Evolutionary conservation across 2,797 vertebrate genomes (phyloP), one percentile per base, ranked within the genome.

Genomic region (Catharus ustulatus): DNA sequence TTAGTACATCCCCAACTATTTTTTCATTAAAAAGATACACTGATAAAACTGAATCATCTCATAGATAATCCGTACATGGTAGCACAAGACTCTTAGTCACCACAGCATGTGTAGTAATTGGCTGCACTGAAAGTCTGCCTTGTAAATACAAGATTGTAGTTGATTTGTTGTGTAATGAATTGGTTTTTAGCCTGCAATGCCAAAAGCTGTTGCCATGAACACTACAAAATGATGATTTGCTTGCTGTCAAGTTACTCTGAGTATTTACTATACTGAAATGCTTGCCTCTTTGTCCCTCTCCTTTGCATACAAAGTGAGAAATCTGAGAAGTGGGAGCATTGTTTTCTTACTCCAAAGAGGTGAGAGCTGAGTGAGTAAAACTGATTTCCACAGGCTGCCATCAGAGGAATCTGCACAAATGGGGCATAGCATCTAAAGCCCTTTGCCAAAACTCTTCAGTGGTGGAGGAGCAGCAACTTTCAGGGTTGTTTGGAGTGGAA

Each of bases 141-240:
- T 88, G 73, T 59, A 90, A 91, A 67, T 77, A 83, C 38, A 29
- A 54, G 36, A 13, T 71, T 0, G 0, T 80, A 29, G 42, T 75
- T 95, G 78, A 71, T 89, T 91, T 91, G 57, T 75, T 74, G 79
- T 49, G 68, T 84, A 75, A 84, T 67, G 38, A 90, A 57, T 78
- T 55, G 40, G 23, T 89, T 92, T 69, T 83, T 88, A 23, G 61
- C 36, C 78, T 36, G 14, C 3, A 15, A 78, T 72, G 64, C 82
- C 82, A 75, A 34, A 95, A 90, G 76, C 81, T 81, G 77, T 91
- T 88, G 57, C 84, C 38, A 10, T 46, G 73, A 96, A 8, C n/a
- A 58, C 74, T 63, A 30, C 51, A 32, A 73, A 72, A 51, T 49
- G 48, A 63, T 68, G 55, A 58, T 74, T 77, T 91, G 55, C 59